Base-by-base conservation (phyloP, 92 coral and sea anemone genomes). In the Pocillopora meandrina region DNA sequence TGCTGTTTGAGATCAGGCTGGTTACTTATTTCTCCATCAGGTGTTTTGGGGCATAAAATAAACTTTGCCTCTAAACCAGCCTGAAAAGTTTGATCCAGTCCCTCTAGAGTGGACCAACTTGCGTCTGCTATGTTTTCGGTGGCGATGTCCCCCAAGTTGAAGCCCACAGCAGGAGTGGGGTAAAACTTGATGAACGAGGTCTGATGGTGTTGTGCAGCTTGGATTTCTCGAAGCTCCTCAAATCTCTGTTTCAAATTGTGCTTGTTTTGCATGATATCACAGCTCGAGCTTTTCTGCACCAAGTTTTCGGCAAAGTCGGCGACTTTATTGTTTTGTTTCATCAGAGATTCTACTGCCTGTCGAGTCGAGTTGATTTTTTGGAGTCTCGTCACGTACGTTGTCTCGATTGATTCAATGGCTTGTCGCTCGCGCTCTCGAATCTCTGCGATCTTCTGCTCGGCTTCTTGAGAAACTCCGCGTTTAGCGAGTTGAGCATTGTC, bases 231-330 rank as follows among this genome's bases (percentile, higher is more conserved):
- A n/a, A n/a, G n/a, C n/a, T n/a, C n/a, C n/a, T n/a, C n/a, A n/a
- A n/a, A n/a, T n/a, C n/a, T 68, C n/a, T 34, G 52, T 68, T 34
- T 68, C 52, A 68, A 35, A 34, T 18, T 68, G 31, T 13, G 47
- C 10, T 68, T 68, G 72, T 13, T 68, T 33, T 68, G 52, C 72
- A 68, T 68, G 72, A 68, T 68, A 68, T 68, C 55, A 7, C 47
- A 33, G 72, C 55, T 68, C 35, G 10, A 68, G 72, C 52, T 68
- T 68, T 52, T 68, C 52, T 68, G 72, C 5, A 68, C 72, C 72
- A 68, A n/a, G 35, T 34, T 68, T 12, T 68, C 19, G 0, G 72
- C 10, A 68, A 68, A 68, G 19, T 68, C 72, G 7, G 35, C 52
- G 47, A 52, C 52, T 68, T 68, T 42, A 52, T 33, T 7, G 47